Base-by-base conservation (phyloP, 2,113 vertebrate genomes). In the Verasper variegatus region DNA sequence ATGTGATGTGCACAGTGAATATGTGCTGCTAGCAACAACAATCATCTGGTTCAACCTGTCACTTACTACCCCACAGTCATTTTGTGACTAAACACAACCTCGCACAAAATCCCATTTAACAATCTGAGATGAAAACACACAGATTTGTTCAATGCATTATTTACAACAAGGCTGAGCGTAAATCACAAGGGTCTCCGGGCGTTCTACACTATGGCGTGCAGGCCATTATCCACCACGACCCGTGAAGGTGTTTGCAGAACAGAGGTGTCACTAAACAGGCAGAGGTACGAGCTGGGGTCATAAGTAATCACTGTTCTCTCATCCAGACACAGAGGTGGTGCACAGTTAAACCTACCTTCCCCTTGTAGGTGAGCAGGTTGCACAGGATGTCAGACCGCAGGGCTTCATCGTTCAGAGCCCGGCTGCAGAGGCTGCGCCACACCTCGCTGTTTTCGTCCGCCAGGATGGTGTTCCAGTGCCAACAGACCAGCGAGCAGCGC, bases 381-480 rank as follows among this genome's bases (percentile, higher is more conserved):
- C 97, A 99, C 89, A 99, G 97, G 74, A 99, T 96, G 91, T 99
- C 98, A 26, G 97, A 97, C 73, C 97, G 96, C 91, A 98, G 74
- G 69, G 98, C 96, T 81, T 99, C 98, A 26, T 98, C 97, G 51
- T 94, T 96, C 68, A 99, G 92, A 68, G 88, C 85, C 80, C 97
- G 96, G 76, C 83, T 90, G 81, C 94, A 96, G 81, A 98, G 93
- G 92, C 97, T 97, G 87, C 97, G 96, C 97, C 97, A 99, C 95
- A 99, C 97, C 94, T 99, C 98, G 92, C 97, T 98, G 92, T 98
- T 99, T 89, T 98, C 97, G 70, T 99, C 97, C 65, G 96, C 94
- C 78, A 99, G 93, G 62, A 96, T 96, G 84, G 92, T 95, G 92
- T 96, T 94, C 98, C 98, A 99, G 78, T 97, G 96, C 94, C 97